phyloP scores from a whole-genome alignment of 1,140 invertebrate species.

The Elysia chlorotica region DNA sequence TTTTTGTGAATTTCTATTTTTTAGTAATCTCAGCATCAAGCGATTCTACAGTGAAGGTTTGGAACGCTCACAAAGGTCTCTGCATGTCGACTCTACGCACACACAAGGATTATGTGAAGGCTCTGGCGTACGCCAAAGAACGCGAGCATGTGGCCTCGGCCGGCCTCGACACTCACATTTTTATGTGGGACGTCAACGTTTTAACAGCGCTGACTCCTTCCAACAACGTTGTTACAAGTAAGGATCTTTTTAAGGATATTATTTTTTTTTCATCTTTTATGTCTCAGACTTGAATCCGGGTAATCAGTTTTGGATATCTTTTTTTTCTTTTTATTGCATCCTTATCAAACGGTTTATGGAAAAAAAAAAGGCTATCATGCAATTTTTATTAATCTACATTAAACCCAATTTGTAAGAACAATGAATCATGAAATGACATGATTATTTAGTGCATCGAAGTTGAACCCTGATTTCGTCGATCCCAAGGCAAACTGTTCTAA shows the following conservation, averaged over 20 bases:
- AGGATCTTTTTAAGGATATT: constrained; percentile 37
- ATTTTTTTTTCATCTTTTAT: neutral
- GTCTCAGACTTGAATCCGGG: neutral
- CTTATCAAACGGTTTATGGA: no score
- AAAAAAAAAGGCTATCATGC: no score
- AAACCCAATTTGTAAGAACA: no score
- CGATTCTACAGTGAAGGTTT: constrained; percentile 99
- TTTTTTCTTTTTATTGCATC: no score
- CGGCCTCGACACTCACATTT: constrained; percentile 95
- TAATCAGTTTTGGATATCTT: neutral
- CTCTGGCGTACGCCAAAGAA: constrained; percentile 97
- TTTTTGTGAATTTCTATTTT: no score
- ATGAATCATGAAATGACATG: no score
- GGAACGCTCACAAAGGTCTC: constrained; percentile 99
- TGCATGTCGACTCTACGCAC: constrained; percentile 77
- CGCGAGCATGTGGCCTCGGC: constrained; percentile 97
- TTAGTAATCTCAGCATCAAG: constrained; percentile 97
- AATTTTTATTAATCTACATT: no score
- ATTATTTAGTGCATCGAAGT: no score
- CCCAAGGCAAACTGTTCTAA: no score
- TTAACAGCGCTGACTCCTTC: constrained; percentile 95
- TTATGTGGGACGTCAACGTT: constrained; percentile 99
- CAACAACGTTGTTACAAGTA: constrained; percentile 98
- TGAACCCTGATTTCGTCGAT: no score
- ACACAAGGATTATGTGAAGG: constrained; percentile 99